Conservation (phyloP, 1,140 invertebrate genomes). For the Myzus persicae region DNA sequence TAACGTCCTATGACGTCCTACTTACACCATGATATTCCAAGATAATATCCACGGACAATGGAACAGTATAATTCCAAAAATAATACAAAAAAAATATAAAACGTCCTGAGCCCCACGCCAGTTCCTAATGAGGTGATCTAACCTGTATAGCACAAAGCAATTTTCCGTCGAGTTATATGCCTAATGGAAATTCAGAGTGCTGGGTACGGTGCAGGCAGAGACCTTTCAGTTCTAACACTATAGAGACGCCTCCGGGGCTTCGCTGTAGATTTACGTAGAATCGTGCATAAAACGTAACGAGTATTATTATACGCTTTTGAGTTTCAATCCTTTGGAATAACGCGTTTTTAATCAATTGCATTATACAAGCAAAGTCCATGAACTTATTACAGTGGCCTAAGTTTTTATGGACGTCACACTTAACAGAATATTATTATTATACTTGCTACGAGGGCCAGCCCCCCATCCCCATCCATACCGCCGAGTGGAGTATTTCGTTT, state of each 20-base stretch:
- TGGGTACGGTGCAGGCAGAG: background rate
- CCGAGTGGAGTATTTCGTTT: background rate
- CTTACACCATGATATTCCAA: background rate
- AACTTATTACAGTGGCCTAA: background rate
- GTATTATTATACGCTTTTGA: conserved; percentile 21
- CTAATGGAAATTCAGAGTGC: background rate
- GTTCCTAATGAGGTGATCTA: background rate
- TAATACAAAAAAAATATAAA: background rate
- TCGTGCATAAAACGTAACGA: background rate
- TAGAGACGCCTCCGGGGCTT: background rate
- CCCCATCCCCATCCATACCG: background rate
- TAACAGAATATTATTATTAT: background rate
- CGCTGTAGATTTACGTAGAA: background rate
- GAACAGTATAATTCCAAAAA: background rate
- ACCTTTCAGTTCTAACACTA: background rate
- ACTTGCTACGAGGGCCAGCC: background rate
- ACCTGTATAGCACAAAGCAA: conserved; percentile 3
- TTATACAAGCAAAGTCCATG: background rate
- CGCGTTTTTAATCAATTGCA: conserved; percentile 8
- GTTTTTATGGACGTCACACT: background rate
- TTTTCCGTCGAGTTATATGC: background rate
- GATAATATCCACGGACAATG: background rate
- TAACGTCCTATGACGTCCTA: background rate
- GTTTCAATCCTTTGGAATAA: conserved; percentile 9
- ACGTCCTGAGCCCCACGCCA: background rate